Percentiles rank a stretch among this genome's conserved stretches.
phyloP scores from a whole-genome alignment of 2,113 vertebrate genomes.

The Pelmatolapia mariae region DNA sequence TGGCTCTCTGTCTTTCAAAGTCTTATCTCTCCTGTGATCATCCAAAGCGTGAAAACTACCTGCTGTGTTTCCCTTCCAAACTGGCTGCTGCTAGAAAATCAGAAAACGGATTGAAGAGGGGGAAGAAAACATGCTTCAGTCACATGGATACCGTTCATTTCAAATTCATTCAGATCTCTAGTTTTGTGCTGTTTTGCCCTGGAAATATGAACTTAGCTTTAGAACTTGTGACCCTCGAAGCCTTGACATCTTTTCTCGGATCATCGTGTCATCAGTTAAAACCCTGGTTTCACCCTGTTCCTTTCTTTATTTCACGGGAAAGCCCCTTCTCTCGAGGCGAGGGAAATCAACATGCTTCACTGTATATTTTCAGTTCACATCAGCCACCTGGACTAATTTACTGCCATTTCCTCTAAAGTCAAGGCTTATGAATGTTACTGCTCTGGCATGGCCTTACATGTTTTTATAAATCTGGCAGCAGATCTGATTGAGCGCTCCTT shows the following conservation, averaged over 20 bases:
- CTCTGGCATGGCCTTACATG: neutral
- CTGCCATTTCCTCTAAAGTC: neutral
- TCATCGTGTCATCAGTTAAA: neutral
- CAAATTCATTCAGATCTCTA: neutral
- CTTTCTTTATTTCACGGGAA: neutral
- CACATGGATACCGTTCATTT: neutral
- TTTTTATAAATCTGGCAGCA: slow-evolving; percentile 17
- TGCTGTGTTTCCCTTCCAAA: slow-evolving; percentile 14
- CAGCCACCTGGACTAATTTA: slow-evolving; percentile 1
- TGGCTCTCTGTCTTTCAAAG: neutral
- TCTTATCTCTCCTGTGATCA: slow-evolving; percentile 14
- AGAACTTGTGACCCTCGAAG: neutral
- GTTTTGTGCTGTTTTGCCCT: neutral
- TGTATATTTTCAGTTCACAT: neutral
- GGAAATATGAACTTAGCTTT: neutral
- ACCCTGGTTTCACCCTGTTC: neutral
- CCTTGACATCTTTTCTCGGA: neutral
- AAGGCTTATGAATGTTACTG: neutral
- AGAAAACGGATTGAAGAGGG: neutral
- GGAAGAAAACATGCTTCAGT: neutral
- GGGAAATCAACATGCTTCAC: neutral
- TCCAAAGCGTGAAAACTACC: slow-evolving; percentile 2
- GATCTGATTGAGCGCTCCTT: neutral
- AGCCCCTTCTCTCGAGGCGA: neutral
- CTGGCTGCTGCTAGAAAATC: neutral